These are phyloP conservation scores for Spondyliosoma cantharus DNA, from an alignment of 2,797 vertebrate genomes.

Conservation along the genomic window DNA sequence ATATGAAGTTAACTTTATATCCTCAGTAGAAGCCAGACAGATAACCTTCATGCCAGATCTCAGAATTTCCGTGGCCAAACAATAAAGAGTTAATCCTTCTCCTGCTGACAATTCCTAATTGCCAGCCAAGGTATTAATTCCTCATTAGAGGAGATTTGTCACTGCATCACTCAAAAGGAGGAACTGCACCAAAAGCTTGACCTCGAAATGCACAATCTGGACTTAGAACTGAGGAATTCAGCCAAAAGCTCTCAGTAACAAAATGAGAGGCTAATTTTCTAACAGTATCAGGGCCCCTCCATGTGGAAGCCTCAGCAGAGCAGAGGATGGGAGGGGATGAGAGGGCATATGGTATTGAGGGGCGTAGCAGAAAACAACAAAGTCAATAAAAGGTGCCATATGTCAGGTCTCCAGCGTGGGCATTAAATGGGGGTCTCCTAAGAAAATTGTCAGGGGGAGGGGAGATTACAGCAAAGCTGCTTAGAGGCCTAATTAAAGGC, in stretches of 20 bases:
- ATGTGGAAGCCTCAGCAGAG: conserved; percentile 3
- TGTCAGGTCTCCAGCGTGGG: conserved; percentile 62
- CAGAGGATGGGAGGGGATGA: conserved; percentile 10
- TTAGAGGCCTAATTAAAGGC: conserved; percentile 72
- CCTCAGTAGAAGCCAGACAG: conserved; percentile 1
- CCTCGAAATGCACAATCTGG: conserved; percentile 21
- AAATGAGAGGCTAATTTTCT: conserved; percentile 22
- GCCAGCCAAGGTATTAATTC: conserved; percentile 78
- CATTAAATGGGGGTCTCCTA: conserved; percentile 67
- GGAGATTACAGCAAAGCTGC: conserved; percentile 75
- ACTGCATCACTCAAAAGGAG: conserved; percentile 74
- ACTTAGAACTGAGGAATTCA: conserved; percentile 14
- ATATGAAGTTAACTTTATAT: background rate
- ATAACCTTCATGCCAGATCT: background rate
- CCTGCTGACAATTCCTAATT: conserved; percentile 73
- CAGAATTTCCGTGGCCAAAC: conserved; percentile 56
- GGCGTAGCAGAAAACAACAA: conserved; percentile 59
- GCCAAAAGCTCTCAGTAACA: conserved; percentile 22
- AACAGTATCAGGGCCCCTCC: background rate
- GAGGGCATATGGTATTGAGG: conserved; percentile 57
- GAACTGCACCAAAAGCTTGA: conserved; percentile 13
- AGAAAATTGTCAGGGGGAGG: conserved; percentile 60
- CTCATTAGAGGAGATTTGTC: conserved; percentile 85
- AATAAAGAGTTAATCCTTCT: conserved; percentile 84
- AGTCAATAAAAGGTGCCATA: conserved; percentile 76